A percentile compares a stretch with the other conserved stretches of the same genome.
Evolutionary conservation across 2,113 vertebrate species (phyloP).

Genomic region (Glaucomys volans): DNA sequence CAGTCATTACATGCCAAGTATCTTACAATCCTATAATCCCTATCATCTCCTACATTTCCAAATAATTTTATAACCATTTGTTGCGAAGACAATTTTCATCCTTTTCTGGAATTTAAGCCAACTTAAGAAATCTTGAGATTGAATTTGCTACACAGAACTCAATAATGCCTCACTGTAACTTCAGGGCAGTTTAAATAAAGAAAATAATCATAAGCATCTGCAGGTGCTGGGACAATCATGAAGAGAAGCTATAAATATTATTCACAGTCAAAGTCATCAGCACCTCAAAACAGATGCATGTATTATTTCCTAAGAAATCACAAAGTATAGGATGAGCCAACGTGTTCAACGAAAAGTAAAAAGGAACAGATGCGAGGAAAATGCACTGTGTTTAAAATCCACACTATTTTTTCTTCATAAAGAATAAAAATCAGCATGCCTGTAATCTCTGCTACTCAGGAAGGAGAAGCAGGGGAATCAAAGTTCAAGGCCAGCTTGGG

Average conservation of each 20-base stretch:
- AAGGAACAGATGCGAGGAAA: conserved; percentile 3
- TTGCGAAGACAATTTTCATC: neutral
- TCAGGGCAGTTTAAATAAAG: neutral
- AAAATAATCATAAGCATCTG: neutral
- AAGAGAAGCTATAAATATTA: neutral
- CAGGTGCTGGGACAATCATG: neutral
- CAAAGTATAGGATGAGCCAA: neutral
- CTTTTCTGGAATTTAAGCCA: neutral
- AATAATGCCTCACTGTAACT: neutral
- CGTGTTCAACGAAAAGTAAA: neutral
- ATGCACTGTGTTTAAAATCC: neutral
- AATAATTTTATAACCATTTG: conserved; percentile 29
- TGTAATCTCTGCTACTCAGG: too few relatives aligned
- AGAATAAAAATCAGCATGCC: neutral
- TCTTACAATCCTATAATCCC: neutral
- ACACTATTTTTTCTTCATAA: conserved; percentile 5
- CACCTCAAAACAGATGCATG: neutral
- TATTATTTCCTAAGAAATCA: conserved; percentile 9
- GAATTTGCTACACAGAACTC: neutral
- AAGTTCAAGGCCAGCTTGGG: too few relatives aligned
- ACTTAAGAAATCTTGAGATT: neutral
- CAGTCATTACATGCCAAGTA: neutral
- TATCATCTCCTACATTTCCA: neutral
- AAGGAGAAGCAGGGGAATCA: too few relatives aligned
- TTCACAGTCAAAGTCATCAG: neutral